These are phyloP conservation scores for Stomatorhinus ivindoensis DNA, from an alignment of 2,113 vertebrate species.

Conservation along the genomic window DNA sequence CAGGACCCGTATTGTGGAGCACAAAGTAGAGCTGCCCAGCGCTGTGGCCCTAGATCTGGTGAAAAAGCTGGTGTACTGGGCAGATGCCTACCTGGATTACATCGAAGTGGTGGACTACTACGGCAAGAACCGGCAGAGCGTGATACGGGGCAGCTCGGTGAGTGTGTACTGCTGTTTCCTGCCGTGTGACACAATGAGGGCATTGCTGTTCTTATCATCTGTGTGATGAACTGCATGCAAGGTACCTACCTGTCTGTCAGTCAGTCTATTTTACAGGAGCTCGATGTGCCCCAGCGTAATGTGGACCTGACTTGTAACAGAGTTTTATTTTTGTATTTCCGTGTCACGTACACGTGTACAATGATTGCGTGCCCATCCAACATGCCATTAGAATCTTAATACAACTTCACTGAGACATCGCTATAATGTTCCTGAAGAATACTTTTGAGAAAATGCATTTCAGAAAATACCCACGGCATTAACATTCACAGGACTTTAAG, in stretches of 20 bases:
- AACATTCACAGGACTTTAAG: constrained; percentile 49
- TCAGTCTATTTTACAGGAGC: neutral
- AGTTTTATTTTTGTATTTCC: constrained; percentile 26
- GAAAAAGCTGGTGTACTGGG: constrained; percentile 93
- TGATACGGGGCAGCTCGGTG: constrained; percentile 83
- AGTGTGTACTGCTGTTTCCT: constrained; percentile 41
- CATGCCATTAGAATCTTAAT: constrained; percentile 34
- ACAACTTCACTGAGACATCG: neutral
- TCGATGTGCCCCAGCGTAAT: neutral
- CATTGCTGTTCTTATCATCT: neutral
- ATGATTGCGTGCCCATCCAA: constrained; percentile 27
- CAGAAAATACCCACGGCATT: constrained; percentile 31
- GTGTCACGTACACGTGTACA: constrained; percentile 15
- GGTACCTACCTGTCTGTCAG: neutral
- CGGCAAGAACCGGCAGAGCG: constrained; percentile 74
- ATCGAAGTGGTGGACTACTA: constrained; percentile 91
- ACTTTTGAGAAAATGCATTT: constrained; percentile 46
- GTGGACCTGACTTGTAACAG: constrained; percentile 7
- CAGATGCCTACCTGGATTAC: constrained; percentile 88
- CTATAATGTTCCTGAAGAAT: constrained; percentile 37
- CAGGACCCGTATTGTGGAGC: constrained; percentile 78
- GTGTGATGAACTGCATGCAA: neutral
- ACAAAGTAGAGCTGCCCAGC: constrained; percentile 81
- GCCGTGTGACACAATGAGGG: neutral
- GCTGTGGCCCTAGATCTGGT: constrained; percentile 82